Evolutionary conservation across 2,113 vertebrate genomes (phyloP), one percentile per base, ranked within the genome.

Genomic region (Osmerus eperlanus): DNA sequence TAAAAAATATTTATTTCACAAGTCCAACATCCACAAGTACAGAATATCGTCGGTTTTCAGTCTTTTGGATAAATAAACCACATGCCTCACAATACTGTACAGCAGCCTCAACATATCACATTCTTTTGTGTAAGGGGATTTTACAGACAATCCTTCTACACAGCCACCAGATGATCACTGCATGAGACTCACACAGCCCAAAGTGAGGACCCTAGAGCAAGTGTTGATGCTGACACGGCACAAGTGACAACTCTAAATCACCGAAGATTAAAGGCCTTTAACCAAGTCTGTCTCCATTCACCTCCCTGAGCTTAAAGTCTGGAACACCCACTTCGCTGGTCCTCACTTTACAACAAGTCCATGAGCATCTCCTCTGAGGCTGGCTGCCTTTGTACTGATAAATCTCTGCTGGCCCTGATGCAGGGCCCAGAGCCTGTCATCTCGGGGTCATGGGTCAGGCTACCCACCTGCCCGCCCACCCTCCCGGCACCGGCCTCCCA

Each of bases 391-490:
- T 80, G 72, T 75, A 81, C 64, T 56, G 69, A 81, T 83, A 88
- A 78, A 81, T 79, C 84, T 65, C 58, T 70, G 15, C 71, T 75
- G 81, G 61, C 75, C 67, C 78, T 77, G 77, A 86, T 83, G 74
- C 69, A 58, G 85, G 81, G 75, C 83, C 85, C 76, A 84, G 86
- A 86, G 82, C 75, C 67, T 74, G 71, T 80, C 83, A 82, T 55
- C 53, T 69, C 56, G 58, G 64, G 80, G 83, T 77, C 77, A 82
- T 81, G 79, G 53, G 82, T 81, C 81, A 72, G 67, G 58, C 47
- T 59, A 67, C 70, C 68, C 41, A 66, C 77, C 70, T 83, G 77
- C 81, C 82, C 81, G 72, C 84, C 82, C 81, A 71, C 84, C 81
- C 13, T 32, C 4, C 1, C 77, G 69, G 72, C 73, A 80, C 76